These are phyloP conservation scores for Taenioides sp. DNA, from an alignment of 2,797 vertebrate genomes.

Conservation along the genomic window DNA sequence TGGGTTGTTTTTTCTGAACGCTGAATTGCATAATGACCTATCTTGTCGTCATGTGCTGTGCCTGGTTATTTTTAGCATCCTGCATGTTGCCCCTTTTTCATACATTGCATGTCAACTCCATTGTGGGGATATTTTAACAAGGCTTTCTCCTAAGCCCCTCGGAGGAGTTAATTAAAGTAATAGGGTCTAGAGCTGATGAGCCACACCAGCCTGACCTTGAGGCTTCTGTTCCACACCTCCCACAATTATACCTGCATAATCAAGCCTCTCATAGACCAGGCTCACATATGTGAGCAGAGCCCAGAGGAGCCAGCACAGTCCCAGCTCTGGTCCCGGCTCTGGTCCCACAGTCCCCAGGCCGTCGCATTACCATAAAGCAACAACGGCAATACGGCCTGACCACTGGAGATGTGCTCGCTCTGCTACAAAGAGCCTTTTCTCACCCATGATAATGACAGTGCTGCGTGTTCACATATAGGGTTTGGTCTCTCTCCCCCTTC, in stretches of 20 bases:
- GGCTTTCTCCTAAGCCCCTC: conserved; percentile 80
- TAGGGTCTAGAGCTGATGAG: conserved; percentile 82
- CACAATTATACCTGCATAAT: conserved; percentile 84
- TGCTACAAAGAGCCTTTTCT: conserved; percentile 58
- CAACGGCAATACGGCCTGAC: conserved; percentile 38
- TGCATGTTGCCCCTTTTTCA: conserved; percentile 67
- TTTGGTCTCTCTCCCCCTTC: conserved; percentile 5
- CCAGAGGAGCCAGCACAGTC: conserved; percentile 33
- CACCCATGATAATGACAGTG: conserved; percentile 56
- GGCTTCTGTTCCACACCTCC: conserved; percentile 69
- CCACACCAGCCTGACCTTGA: conserved; percentile 82
- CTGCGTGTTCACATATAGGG: conserved; percentile 26
- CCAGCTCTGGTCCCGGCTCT: conserved; percentile 25
- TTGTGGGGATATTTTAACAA: conserved; percentile 81
- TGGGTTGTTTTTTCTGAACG: conserved; percentile 39
- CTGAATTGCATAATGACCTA: conserved; percentile 68
- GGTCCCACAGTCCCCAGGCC: conserved; percentile 32
- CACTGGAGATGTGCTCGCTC: conserved; percentile 29
- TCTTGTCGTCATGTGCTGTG: conserved; percentile 64
- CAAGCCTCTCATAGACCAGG: conserved; percentile 61
- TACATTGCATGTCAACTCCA: conserved; percentile 72
- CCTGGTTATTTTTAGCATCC: conserved; percentile 73
- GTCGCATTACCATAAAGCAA: conserved; percentile 47
- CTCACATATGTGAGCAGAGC: conserved; percentile 24
- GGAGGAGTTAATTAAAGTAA: conserved; percentile 87